Conservation (phyloP, 2,888 invertebrate genomes). For the Monochamus alternatus region DNA sequence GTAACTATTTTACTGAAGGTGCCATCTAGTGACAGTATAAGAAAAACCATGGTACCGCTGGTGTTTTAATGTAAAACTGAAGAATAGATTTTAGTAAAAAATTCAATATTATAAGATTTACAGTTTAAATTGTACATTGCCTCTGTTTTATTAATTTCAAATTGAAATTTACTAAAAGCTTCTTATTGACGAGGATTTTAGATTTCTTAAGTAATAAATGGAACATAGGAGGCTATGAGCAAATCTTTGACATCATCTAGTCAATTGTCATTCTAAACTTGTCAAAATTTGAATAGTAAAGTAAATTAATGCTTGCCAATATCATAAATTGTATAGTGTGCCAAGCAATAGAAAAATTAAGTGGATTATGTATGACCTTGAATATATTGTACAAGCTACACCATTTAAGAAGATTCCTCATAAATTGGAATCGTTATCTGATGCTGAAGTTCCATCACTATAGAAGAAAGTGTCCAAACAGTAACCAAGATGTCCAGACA, state of each 20-base stretch:
- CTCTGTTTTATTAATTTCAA: no score
- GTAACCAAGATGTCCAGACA: not conserved
- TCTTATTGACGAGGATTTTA: no score
- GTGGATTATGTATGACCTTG: slow-evolving; percentile 19
- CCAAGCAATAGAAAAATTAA: slow-evolving; percentile 14
- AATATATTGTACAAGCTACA: not conserved
- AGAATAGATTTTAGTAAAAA: no score
- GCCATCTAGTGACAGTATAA: no score
- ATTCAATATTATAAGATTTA: no score
- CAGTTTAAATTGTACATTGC: no score
- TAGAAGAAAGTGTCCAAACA: not conserved
- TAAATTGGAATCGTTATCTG: not conserved
- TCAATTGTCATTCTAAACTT: not conserved
- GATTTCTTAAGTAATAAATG: no score
- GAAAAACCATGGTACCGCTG: no score
- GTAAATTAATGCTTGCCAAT: slow-evolving; percentile 9
- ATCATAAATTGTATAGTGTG: slow-evolving; percentile 29
- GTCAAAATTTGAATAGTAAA: slow-evolving; percentile 24
- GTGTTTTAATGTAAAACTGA: no score
- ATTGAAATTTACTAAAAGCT: no score
- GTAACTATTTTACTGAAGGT: no score
- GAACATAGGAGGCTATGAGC: not conserved
- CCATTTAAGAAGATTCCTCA: not conserved
- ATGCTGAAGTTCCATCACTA: not conserved
- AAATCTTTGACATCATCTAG: not conserved